Conservation (phyloP, 2,113 vertebrate genomes). For the Cheilinus undulatus region DNA sequence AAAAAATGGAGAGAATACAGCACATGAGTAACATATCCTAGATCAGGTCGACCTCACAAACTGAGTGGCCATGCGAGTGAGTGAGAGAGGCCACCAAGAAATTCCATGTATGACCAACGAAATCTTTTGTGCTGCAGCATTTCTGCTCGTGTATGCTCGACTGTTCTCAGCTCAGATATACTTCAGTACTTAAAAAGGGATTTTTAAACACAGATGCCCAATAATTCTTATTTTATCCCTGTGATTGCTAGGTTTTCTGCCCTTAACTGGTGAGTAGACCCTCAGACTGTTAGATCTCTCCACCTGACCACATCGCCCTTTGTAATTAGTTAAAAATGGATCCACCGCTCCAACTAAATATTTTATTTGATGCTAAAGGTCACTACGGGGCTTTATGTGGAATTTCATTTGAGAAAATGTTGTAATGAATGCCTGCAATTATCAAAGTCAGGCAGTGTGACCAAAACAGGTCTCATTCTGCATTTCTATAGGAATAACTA, state of each 20-base stretch:
- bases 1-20: too few species aligned
- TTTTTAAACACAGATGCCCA: not conserved
- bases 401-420: conserved; percentile 36
- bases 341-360: conserved; percentile 44
- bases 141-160: too few species aligned
- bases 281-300: conserved; percentile 3
- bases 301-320: conserved; percentile 30
- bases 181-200: too few species aligned
- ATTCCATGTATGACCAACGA: too few species aligned
- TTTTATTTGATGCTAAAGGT: conserved; percentile 69
- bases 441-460: conserved; percentile 53
- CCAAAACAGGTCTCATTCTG: conserved; percentile 31
- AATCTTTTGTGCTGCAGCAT: too few species aligned
- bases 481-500: conserved; percentile 31
- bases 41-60: too few species aligned
- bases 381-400: not conserved
- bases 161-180: too few species aligned
- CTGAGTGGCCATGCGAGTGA: too few species aligned
- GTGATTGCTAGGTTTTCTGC: conserved; percentile 29
- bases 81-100: too few species aligned
- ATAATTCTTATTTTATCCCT: not conserved
- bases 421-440: conserved; percentile 62
- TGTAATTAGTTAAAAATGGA: conserved; percentile 65
- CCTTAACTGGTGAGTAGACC: conserved; percentile 14
- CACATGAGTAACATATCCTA: too few species aligned